Percentiles rank a stretch among this genome's conserved stretches.
Conservation (phyloP, 2,797 vertebrate genomes). For the Myotis findleyi region DNA sequence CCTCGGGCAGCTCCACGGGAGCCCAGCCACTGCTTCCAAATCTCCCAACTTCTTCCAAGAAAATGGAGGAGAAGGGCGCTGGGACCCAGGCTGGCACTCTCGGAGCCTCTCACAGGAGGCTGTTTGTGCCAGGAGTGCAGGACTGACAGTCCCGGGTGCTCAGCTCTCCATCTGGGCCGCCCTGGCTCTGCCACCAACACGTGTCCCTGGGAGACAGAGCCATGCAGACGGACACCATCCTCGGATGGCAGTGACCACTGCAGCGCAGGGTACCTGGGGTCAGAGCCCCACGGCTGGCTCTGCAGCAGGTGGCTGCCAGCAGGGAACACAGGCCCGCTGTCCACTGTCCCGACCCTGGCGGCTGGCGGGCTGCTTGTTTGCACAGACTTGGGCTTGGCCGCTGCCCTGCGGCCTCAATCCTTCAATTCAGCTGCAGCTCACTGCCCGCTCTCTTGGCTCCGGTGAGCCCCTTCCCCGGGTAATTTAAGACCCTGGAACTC, state of each 20-base stretch:
- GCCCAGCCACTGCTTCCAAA: slow-evolving; percentile 60
- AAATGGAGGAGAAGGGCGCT: neutral
- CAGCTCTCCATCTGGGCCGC: fast-evolving
- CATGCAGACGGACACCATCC: neutral
- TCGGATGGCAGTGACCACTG: fast-evolving
- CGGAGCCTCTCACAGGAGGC: fast-evolving
- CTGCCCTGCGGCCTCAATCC: slow-evolving; percentile 1
- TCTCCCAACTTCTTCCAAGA: slow-evolving; percentile 64
- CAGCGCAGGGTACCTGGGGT: neutral
- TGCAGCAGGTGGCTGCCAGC: slow-evolving; percentile 70
- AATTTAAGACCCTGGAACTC: slow-evolving; percentile 25
- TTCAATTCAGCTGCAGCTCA: neutral
- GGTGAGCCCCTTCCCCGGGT: neutral
- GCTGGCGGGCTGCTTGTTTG: slow-evolving; percentile 1
- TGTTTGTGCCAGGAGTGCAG: fast-evolving
- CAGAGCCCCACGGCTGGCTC: neutral
- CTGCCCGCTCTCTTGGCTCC: slow-evolving; percentile 16
- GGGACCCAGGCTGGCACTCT: fast-evolving
- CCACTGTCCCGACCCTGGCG: slow-evolving; percentile 53
- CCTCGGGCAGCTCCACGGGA: neutral
- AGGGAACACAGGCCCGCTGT: neutral
- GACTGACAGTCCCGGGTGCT: fast-evolving
- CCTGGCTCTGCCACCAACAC: fast-evolving
- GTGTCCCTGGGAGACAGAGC: too few relatives aligned
- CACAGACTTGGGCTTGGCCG: slow-evolving; percentile 78